Evolutionary conservation across 1,140 invertebrate genomes (phyloP), one percentile per base, ranked within the genome.

Genomic region (Drosophila elegans): DNA sequence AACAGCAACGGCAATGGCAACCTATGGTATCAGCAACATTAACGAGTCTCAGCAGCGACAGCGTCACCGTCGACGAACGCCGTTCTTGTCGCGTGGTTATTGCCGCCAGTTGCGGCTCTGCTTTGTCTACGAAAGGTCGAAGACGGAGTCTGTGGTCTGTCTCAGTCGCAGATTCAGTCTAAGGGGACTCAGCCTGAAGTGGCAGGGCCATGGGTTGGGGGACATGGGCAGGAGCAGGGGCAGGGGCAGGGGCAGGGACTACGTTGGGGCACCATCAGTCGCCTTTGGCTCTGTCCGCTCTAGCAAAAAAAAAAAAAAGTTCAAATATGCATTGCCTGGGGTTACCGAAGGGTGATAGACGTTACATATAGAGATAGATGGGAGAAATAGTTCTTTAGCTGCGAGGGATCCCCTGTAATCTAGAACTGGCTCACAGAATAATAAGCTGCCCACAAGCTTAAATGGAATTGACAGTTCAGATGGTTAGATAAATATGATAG

Each of bases 121-220:
- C 84, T 88, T 88, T 89, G 83, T 89, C 84, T 88, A 80, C 79
- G 83, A 88, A 89, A 88, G 83, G 83, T 88, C 84, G 84, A 73
- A 88, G 83, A 78, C 84, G 76, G 76, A 88, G 83, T 79, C 83
- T 86, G 75, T 76, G 71, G 63, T 88, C 74, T 63, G 71, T 75
- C 68, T 61, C 59, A 61, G 59, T 67, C 48, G 54, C 56, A 51
- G 49, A 21, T 56, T 53, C 71, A 55, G 44, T 41, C 64, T 32
- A 21, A 27, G 27, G 49, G 36, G 49, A 11, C 12, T 7, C n/a
- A 29, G 48, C 48, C 48, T 51, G 10, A 32, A 34, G 49, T 52
- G 48, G 29, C 49, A 36, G 32, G 3, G 29, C 10, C 36, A 36
- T 32, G 29, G 49, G 29, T 21, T 21, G 16, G 16, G 16, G 16